Percentiles rank a stretch among this genome's conserved stretches.
Evolutionary conservation across 2,113 vertebrate genomes (phyloP).

Genomic region (Lycocorax pyrrhopterus): DNA sequence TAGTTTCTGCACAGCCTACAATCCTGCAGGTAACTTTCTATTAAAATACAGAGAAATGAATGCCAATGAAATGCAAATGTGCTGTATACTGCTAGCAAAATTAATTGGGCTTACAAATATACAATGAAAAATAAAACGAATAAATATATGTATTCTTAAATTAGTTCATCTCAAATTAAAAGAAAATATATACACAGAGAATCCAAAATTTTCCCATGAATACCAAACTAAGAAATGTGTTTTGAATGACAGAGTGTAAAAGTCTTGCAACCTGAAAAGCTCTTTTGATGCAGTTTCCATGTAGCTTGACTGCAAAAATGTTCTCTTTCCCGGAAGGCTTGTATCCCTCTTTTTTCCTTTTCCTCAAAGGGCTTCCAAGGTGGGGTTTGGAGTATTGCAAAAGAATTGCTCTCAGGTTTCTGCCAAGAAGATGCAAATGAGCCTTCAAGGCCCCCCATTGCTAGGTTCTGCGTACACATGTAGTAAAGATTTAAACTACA

Average conservation of each 20-base stretch:
- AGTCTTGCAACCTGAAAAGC: not conserved
- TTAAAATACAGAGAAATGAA: not conserved
- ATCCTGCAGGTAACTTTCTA: not conserved
- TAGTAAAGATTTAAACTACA: slow-evolving; percentile 48
- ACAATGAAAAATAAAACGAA: not conserved
- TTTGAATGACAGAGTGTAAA: not conserved
- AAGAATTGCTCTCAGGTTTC: not conserved
- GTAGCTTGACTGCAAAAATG: not conserved
- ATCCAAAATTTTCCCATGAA: not conserved
- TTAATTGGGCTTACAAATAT: not conserved
- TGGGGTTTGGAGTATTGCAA: not conserved
- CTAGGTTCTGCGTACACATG: slow-evolving; percentile 43
- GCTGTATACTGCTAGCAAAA: not conserved
- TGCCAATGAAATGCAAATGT: not conserved
- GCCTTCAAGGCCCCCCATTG: slow-evolving; percentile 11
- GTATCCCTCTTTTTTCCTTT: not conserved
- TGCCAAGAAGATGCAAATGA: slow-evolving; percentile 39
- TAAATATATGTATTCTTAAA: not conserved
- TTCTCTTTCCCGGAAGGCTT: not conserved
- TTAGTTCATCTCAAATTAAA: not conserved
- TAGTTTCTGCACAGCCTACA: not conserved
- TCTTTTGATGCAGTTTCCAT: not conserved
- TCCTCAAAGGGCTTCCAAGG: not conserved
- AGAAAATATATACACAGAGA: not conserved
- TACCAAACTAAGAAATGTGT: not conserved